phyloP scores from a whole-genome alignment of 2,113 vertebrate genomes.

The Equus quagga region DNA sequence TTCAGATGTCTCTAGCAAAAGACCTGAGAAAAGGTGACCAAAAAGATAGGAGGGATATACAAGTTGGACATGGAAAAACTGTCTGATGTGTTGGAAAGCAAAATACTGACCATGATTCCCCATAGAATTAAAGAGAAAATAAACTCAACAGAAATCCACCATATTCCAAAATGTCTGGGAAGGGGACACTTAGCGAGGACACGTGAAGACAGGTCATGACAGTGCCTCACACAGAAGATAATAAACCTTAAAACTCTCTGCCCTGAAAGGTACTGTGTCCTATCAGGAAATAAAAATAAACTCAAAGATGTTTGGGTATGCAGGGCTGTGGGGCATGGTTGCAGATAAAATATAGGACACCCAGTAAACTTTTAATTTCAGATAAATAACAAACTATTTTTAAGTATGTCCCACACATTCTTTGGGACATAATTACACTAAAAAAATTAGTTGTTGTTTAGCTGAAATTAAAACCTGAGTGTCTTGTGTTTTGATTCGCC shows the following conservation, averaged over 20 bases:
- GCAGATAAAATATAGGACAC: neutral
- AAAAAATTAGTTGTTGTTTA: neutral
- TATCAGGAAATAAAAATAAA: neutral
- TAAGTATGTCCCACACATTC: neutral
- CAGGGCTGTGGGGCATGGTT: neutral
- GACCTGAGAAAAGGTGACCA: neutral
- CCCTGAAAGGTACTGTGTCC: neutral
- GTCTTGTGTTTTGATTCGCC: neutral
- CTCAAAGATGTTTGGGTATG: neutral
- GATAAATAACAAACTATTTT: neutral
- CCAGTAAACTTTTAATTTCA: slow-evolving; percentile 11
- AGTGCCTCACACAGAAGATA: neutral
- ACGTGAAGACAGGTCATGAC: neutral
- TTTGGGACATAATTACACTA: neutral
- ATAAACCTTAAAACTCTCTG: neutral
- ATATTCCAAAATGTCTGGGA: neutral
- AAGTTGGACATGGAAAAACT: neutral
- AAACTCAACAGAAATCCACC: neutral
- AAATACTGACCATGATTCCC: neutral
- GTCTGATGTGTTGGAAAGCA: neutral
- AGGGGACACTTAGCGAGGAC: neutral
- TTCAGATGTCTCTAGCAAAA: neutral
- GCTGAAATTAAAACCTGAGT: neutral
- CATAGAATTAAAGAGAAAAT: neutral
- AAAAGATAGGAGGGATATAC: neutral